A percentile compares a stretch with the other conserved stretches of the same genome.
Evolutionary conservation across 2,888 invertebrate species (phyloP).

Genomic region (Nymphalis c-album): DNA sequence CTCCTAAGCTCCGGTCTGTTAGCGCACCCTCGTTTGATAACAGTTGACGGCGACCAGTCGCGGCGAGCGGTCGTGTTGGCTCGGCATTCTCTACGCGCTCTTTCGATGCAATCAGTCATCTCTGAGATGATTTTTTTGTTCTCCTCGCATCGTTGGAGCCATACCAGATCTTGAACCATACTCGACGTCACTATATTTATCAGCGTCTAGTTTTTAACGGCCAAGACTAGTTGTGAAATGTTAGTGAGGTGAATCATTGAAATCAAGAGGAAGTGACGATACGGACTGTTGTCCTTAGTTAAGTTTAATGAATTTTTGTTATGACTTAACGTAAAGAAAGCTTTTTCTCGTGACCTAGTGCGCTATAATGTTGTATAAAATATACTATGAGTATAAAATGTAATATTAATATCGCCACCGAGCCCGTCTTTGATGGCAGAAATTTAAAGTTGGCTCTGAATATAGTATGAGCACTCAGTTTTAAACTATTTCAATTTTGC

Average conservation of each 20-base stretch:
- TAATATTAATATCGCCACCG: conserved; percentile 10
- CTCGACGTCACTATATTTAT: conserved; percentile 24
- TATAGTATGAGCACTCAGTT: neutral
- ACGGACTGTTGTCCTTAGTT: conserved; percentile 43
- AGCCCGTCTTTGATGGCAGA: conserved; percentile 2
- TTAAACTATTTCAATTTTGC: neutral
- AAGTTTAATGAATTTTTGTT: conserved; percentile 36
- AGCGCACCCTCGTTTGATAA: conserved; percentile 71
- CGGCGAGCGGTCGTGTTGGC: conserved; percentile 49
- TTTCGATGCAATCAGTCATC: conserved; percentile 24
- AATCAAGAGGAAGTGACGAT: conserved; percentile 58
- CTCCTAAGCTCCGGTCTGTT: conserved; percentile 70
- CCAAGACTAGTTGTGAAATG: conserved; percentile 33
- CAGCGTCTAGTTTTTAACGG: conserved; percentile 33
- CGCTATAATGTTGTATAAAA: neutral
- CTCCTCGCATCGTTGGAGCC: conserved; percentile 19
- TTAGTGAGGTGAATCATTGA: conserved; percentile 60
- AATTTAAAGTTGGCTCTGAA: conserved; percentile 9
- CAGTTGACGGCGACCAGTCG: conserved; percentile 60
- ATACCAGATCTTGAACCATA: conserved; percentile 3
- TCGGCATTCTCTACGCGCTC: conserved; percentile 24
- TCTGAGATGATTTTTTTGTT: conserved; percentile 15
- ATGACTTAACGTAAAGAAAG: conserved; percentile 33
- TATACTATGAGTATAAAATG: conserved; percentile 18
- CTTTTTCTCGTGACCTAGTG: conserved; percentile 30